Evolutionary conservation across 2,888 invertebrate genomes (phyloP), one percentile per base, ranked within the genome.

Genomic region (Allophyes oxyacanthae): DNA sequence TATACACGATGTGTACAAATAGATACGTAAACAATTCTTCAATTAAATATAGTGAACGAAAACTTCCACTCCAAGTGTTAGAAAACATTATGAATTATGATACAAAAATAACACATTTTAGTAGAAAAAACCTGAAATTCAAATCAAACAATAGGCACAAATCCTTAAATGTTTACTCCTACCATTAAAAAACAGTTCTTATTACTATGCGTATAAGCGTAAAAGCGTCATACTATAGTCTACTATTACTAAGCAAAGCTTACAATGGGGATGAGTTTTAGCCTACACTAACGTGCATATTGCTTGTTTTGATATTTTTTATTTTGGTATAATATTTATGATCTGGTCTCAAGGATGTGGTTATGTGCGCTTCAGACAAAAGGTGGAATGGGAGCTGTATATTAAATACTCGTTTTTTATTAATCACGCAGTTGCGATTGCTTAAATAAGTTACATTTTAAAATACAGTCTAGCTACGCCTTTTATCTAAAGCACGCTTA

Each of bases 141-240:
- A 88, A 89, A 87, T 80, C 87, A 89, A 89, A 85, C 87, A 89
- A 88, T 86, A 88, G 82, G 86, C 87, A 89, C 86, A 82, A 74
- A 77, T 68, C 55, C 58, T 64, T 66, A 64, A 25, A 44, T 30
- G 54, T 55, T 52, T 56, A 51, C 45, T 57, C 56, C 51, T 71
- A 66, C 55, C 28, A 6, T 57, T 58, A 40, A 30, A 74, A 64
- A 61, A 65, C 28, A 40, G 20, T 41, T 66, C 68, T 70, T 66
- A 67, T 53, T 55, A 51, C 67, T 67, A 69, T 60, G 71, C 77
- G 55, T 53, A 70, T 37, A 77, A 77, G 77, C 77, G 58, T 61
- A 62, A 40, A 75, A 75, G 73, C 75, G 60, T 64, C 45, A 59
- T 63, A 59, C 65, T 65, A 58, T 32, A 59, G 14, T 53, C 74